These are phyloP conservation scores for Agapornis roseicollis DNA, from an alignment of 2,113 vertebrate genomes.

Conservation along the genomic window DNA sequence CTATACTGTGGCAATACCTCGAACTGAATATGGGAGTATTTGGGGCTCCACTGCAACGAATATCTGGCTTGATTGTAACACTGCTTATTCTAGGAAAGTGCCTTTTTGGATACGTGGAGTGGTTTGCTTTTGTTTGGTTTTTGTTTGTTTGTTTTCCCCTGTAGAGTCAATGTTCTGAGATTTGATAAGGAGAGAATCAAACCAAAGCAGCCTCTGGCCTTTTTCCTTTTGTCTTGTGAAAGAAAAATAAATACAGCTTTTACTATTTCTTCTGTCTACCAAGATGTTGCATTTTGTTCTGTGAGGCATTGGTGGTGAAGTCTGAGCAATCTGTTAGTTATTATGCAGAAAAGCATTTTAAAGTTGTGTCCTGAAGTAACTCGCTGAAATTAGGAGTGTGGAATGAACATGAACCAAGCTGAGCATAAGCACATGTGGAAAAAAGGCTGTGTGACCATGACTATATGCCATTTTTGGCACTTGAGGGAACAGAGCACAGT, in stretches of 20 bases:
- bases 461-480: neutral
- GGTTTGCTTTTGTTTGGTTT: neutral
- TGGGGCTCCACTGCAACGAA: neutral
- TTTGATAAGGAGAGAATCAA: neutral
- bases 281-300: constrained; percentile 2
- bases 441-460: neutral
- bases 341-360: neutral
- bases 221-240: neutral
- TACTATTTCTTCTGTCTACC: neutral
- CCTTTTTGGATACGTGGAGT: neutral
- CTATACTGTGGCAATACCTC: neutral
- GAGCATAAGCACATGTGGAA: neutral
- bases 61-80: neutral
- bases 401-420: neutral
- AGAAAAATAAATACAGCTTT: neutral
- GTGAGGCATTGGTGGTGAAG: neutral
- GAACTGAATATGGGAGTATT: neutral
- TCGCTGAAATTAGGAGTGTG: neutral
- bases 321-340: neutral
- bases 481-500: neutral
- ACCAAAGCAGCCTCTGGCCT: neutral
- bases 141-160: neutral
- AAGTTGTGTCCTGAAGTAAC: neutral
- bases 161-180: neutral
- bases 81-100: neutral